Evolutionary conservation across 2,888 invertebrate genomes (phyloP), one percentile per base, ranked within the genome.

Genomic region (Gortyna flavago): DNA sequence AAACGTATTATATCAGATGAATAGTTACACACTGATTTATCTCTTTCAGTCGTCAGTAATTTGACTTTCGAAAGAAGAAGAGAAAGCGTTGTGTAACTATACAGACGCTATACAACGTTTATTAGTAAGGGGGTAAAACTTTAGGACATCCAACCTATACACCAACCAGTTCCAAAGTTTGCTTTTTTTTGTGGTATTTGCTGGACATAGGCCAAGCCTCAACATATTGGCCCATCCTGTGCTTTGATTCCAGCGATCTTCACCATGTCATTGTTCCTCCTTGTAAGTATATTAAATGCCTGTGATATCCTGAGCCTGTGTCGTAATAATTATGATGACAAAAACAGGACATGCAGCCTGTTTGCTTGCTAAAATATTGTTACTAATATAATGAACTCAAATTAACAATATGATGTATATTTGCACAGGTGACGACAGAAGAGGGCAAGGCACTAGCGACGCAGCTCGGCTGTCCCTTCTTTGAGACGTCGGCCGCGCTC

Each of bases 391-490:
- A 59, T 29, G 2, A 32, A 61, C 32, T 32, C 13, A 21, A 48
- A 21, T 67, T 48, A 68, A 25, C 1, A 48, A 48, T 68, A 41
- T n/a, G 9, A 48, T 38, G 11, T 51, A 44, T 66, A 70, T 79
- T 64, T 64, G 38, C 16, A 62, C 61, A 98, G 98, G 98, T 98
- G 79, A 97, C 98, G 57, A 97, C 98, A 38, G 99, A 99, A 89
- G 98, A 99, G 93, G 99, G 99, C 11, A 97, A 97, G 91, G 97
- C 98, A 29, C 95, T 99, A 85, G 99, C 99, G 3, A 97, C 98
- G 76, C 98, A 99, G 92, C 97, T 99, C 78, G 98, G 98, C 1
- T 99, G 99, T 93, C 99, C 99, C 21, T 99, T 99, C 95, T 99
- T 98, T 92, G 99, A 99, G 95, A 99, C 99, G 9, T 99, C 99